Conservation (phyloP, 2,113 vertebrate genomes). For the Haliaeetus leucogaster region DNA sequence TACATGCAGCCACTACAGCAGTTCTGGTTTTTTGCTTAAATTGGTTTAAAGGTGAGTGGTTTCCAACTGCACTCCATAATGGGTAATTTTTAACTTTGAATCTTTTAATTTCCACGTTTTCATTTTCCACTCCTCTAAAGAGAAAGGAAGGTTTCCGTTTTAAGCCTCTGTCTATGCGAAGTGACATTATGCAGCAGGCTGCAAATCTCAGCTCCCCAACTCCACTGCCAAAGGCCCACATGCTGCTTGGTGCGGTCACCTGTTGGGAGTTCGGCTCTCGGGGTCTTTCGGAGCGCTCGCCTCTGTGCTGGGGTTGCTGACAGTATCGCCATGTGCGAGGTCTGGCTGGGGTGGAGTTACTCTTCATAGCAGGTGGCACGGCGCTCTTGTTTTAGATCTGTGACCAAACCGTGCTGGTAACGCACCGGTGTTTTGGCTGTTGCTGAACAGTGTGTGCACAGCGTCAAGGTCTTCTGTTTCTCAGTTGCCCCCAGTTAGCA, state of each 20-base stretch:
- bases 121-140: neutral
- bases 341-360: neutral
- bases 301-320: neutral
- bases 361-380: rapidly evolving
- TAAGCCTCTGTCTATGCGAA: neutral
- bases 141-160: neutral
- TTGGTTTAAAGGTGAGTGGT: neutral
- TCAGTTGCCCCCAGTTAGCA: rapidly evolving
- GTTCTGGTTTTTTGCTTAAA: neutral
- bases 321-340: rapidly evolving
- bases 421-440: rapidly evolving
- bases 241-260: neutral
- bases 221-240: neutral
- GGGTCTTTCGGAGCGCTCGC: neutral
- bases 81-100: neutral
- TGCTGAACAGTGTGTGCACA: neutral
- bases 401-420: neutral
- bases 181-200: neutral
- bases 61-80: neutral
- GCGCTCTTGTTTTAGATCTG: neutral
- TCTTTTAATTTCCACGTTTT: neutral
- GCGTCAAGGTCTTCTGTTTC: neutral
- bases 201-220: neutral
- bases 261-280: neutral
- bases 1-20: neutral